Evolutionary conservation across 2,797 vertebrate species (phyloP).

Genomic region (Spinibarbus caldwelli): DNA sequence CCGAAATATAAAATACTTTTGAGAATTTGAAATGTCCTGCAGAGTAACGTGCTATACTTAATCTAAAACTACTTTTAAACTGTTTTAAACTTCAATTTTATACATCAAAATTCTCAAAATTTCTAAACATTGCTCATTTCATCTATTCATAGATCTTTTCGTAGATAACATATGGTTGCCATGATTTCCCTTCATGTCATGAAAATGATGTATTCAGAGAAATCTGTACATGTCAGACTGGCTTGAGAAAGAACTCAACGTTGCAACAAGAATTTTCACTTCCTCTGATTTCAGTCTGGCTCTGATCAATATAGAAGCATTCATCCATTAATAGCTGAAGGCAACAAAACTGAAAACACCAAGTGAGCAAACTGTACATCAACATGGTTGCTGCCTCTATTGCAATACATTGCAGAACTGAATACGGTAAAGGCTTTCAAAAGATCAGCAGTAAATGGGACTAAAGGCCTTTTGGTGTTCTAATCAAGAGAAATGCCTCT

Average conservation of each 20-base stretch:
- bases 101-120: not conserved
- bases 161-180: not conserved
- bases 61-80: not conserved
- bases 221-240: not conserved
- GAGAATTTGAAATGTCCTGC: not conserved
- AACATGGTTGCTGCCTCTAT: not conserved
- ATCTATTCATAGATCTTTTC: not conserved
- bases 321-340: not conserved
- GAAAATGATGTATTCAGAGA: not conserved
- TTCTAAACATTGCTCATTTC: not conserved
- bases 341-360: slow-evolving; percentile 5
- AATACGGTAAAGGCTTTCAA: not conserved
- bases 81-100: not conserved
- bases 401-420: not conserved
- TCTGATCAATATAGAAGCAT: slow-evolving; percentile 12
- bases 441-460: not conserved
- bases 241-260: not conserved
- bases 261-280: not conserved
- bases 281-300: not conserved
- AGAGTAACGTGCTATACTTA: not conserved
- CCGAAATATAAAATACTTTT: not conserved
- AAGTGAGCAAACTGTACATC: not conserved
- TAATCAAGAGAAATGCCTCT: slow-evolving; percentile 22
- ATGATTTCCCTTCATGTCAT: not conserved
- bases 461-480: not conserved